These are phyloP conservation scores for Meganola albula DNA, from an alignment of 2,888 invertebrate species.

Conservation along the genomic window DNA sequence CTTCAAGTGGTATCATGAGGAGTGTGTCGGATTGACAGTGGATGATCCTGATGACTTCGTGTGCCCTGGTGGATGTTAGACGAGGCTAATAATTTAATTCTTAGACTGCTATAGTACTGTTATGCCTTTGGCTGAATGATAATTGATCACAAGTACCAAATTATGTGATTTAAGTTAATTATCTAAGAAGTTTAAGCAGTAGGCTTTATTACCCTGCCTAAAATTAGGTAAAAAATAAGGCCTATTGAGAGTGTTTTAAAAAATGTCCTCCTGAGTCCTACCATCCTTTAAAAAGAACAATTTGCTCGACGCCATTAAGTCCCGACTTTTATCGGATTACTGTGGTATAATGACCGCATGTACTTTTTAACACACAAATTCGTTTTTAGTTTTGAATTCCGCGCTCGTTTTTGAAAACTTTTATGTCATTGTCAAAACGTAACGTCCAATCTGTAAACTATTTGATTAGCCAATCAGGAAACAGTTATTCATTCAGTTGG, in stretches of 20 bases:
- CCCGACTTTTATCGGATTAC: too few species aligned
- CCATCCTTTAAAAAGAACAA: too few species aligned
- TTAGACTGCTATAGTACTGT: not conserved
- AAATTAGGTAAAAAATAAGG: constrained; percentile 7
- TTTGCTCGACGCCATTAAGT: too few species aligned
- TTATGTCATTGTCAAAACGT: too few species aligned
- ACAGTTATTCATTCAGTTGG: too few species aligned
- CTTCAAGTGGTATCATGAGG: constrained; percentile 6
- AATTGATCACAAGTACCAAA: constrained; percentile 5
- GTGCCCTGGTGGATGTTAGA: constrained; percentile 3
- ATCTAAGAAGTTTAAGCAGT: constrained; percentile 2
- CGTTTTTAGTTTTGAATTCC: too few species aligned
- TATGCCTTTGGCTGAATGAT: constrained; percentile 3
- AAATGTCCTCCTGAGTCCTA: too few species aligned
- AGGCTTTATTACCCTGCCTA: constrained; percentile 5
- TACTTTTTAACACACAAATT: too few species aligned
- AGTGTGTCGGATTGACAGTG: constrained; percentile 4
- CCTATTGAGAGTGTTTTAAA: constrained; percentile 3
- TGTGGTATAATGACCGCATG: too few species aligned
- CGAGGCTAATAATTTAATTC: constrained; percentile 3
- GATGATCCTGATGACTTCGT: constrained; percentile 5
- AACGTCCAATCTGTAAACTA: too few species aligned
- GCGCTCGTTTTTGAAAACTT: too few species aligned
- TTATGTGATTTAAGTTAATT: constrained; percentile 4
- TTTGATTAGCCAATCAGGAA: too few species aligned